Evolutionary conservation across 1,140 invertebrate genomes (phyloP).

Genomic region (Thereuonema tuberculata): DNA sequence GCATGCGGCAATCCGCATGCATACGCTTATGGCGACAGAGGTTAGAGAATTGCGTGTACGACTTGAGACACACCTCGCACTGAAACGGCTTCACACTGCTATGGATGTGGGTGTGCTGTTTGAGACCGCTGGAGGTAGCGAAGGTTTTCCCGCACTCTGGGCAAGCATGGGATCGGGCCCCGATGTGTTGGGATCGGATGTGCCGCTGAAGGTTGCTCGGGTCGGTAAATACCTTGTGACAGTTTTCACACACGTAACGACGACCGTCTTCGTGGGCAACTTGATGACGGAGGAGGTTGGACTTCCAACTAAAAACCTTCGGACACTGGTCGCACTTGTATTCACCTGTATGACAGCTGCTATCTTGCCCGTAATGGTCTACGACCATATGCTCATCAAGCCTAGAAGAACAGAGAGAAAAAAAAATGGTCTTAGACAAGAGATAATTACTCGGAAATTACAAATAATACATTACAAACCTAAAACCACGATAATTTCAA

Average conservation of each 20-base stretch:
- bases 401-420: slow-evolving; percentile 40
- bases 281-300: slow-evolving; percentile 65
- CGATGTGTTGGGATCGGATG: slow-evolving; percentile 83
- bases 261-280: slow-evolving; percentile 55
- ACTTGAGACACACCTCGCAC: slow-evolving; percentile 75
- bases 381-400: slow-evolving; percentile 64
- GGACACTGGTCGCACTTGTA: slow-evolving; percentile 73
- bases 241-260: slow-evolving; percentile 87
- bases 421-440: too few species aligned
- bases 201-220: slow-evolving; percentile 90
- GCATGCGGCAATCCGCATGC: slow-evolving; percentile 79
- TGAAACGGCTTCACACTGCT: slow-evolving; percentile 96
- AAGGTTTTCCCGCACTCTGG: slow-evolving; percentile 97
- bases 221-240: slow-evolving; percentile 86
- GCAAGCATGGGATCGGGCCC: slow-evolving; percentile 85
- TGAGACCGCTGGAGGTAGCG: slow-evolving; percentile 88
- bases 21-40: slow-evolving; percentile 97
- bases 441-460: slow-evolving; percentile 2
- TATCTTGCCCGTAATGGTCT: slow-evolving; percentile 49
- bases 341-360: slow-evolving; percentile 43
- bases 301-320: slow-evolving; percentile 63
- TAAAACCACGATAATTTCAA: too few species aligned
- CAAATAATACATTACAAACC: too few species aligned
- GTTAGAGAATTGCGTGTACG: slow-evolving; percentile 99
- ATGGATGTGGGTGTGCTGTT: slow-evolving; percentile 99